Conservation (phyloP, 2,113 vertebrate species). For the Ceyx melanurus region DNA sequence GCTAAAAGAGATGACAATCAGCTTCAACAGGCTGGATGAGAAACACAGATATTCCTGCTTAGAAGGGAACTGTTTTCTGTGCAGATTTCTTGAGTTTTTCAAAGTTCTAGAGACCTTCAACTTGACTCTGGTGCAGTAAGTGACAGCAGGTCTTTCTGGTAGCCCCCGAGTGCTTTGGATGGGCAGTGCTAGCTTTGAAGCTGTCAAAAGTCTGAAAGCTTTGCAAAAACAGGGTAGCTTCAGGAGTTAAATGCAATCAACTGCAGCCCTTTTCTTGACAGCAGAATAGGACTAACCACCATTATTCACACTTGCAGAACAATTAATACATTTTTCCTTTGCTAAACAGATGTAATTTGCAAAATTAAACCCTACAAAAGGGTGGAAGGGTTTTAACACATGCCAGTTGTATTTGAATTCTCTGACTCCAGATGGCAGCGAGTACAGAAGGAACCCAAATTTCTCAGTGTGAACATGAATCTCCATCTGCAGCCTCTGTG, state of each 20-base stretch:
- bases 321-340: constrained; percentile 57
- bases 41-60: background rate
- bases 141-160: background rate
- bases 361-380: constrained; percentile 35
- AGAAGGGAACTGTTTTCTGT: background rate
- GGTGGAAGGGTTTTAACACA: constrained; percentile 26
- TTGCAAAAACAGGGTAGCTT: background rate
- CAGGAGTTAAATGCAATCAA: background rate
- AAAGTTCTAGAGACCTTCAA: background rate
- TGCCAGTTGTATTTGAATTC: constrained; percentile 22
- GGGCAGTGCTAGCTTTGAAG: background rate
- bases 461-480: constrained; percentile 4
- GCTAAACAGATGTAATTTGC: constrained; percentile 49
- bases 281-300: constrained; percentile 33
- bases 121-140: background rate
- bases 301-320: constrained; percentile 47
- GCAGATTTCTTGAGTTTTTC: background rate
- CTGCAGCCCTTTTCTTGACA: constrained; percentile 1
- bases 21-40: background rate
- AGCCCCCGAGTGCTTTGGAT: background rate
- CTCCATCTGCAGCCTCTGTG: constrained; percentile 19
- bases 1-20: background rate
- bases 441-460: background rate
- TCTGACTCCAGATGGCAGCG: background rate
- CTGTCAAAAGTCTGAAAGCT: background rate